A percentile compares a stretch with the other conserved stretches of the same genome.
phyloP scores from a whole-genome alignment of 2,113 vertebrate genomes.

The Cryptomyrus ogoouensis region DNA sequence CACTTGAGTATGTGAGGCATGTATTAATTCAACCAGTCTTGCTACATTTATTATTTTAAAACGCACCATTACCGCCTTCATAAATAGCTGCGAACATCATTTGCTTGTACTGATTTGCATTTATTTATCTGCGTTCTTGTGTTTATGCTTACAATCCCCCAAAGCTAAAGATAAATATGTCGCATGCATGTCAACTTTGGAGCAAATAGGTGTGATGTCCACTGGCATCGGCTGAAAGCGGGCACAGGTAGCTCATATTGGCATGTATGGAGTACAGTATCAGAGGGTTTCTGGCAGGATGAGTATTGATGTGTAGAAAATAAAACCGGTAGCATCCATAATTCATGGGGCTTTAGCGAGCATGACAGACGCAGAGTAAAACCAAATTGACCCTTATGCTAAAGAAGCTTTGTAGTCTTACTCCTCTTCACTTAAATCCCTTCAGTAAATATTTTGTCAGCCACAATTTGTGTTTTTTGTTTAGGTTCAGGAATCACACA shows the following conservation, averaged over 20 bases:
- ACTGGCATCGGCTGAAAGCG: background rate
- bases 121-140: background rate
- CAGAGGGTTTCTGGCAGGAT: conserved; percentile 14
- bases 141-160: background rate
- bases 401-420: background rate
- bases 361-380: conserved; percentile 13
- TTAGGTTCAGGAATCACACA: background rate
- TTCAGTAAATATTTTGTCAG: conserved; percentile 18
- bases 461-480: background rate
- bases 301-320: conserved; percentile 23
- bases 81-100: background rate
- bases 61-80: background rate
- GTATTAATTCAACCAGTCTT: background rate
- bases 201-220: background rate
- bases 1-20: background rate
- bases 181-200: background rate
- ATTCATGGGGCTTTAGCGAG: conserved; percentile 18
- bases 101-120: background rate
- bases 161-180: background rate
- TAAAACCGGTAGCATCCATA: conserved; percentile 19
- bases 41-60: background rate
- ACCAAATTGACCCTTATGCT: conserved; percentile 20
- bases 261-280: conserved; percentile 8
- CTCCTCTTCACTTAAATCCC: conserved; percentile 20
- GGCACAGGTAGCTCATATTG: background rate